Evolutionary conservation across 2,797 vertebrate species (phyloP), one percentile per base, ranked within the genome.

Genomic region (Oophaga sylvatica): DNA sequence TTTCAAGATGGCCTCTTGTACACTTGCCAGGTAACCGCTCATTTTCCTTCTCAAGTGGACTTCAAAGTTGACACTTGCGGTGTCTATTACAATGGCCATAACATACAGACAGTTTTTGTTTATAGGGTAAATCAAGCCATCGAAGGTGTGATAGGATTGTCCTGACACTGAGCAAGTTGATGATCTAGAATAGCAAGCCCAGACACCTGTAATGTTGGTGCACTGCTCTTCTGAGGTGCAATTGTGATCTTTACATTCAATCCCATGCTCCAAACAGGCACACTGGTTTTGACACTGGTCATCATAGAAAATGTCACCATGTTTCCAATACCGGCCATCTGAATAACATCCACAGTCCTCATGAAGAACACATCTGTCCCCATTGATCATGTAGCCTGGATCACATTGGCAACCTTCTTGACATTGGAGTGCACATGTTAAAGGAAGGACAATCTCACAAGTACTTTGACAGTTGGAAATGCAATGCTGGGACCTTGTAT

Each of bases 341-440:
- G 91, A 0, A 0, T 13, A 62, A 88, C 94, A 95, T 19, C 94
- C 95, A 87, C 95, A 95, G 0, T 87, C 90, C 31, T 57, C 89
- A 13, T 89, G 84, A 71, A 79, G 88, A n/a, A 95, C 92, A 41
- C 95, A 96, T 68, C 92, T 90, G 7, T 91, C 93, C 0, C 93
- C 94, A 81, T 94, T 95, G 70, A 94, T 91, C 70, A 95, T 75
- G 20, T 92, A 95, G 81, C 94, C 93, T 0, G 92, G 90, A 81
- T 95, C 87, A 87, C 95, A 96, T 84, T 94, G 91, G 78, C 95
- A 96, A 13, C 89, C 92, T 88, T 95, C 95, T 7, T 93, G 90
- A 88, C 94, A 96, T 35, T 91, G 87, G 0, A 93, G 90, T 10
- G 48, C 9, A 20, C 94, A 95, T 0, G 19, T 68, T 26, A 87